Percentiles rank a stretch among this genome's conserved stretches.
These are phyloP conservation scores for Chiloscyllium plagiosum DNA, from an alignment of 2,113 vertebrate species.

Conservation along the genomic window DNA sequence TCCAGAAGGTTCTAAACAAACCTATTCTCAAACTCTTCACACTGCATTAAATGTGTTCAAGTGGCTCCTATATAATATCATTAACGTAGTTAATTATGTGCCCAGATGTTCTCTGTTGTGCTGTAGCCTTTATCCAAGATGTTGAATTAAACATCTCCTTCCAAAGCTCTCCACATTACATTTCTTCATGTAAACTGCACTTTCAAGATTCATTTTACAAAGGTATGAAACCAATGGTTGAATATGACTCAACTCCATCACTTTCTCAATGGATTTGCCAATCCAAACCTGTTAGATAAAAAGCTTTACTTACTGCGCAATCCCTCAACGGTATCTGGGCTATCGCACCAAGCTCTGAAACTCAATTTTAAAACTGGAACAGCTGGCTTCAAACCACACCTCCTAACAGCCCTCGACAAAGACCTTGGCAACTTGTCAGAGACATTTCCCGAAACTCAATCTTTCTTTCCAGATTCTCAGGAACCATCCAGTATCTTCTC, in stretches of 20 bases:
- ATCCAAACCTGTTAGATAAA: not conserved
- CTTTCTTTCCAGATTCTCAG: not conserved
- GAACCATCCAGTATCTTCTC: not conserved
- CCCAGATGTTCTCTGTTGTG: not conserved
- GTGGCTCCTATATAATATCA: not conserved
- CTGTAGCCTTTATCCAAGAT: not conserved
- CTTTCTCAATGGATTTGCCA: not conserved
- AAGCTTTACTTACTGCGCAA: not conserved
- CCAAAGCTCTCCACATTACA: not conserved
- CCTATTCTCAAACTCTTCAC: not conserved
- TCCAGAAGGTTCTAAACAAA: not conserved
- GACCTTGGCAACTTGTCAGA: not conserved
- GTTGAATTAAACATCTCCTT: not conserved
- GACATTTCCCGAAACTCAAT: not conserved
- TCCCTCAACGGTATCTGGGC: no score
- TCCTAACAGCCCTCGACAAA: not conserved
- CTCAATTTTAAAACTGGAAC: not conserved
- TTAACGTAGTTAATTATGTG: not conserved
- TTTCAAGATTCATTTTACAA: not conserved
- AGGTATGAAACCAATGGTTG: not conserved
- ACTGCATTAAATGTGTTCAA: not conserved
- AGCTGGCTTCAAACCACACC: conserved; percentile 11
- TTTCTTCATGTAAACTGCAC: not conserved
- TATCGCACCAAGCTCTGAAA: not conserved
- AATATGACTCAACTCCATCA: not conserved